Conservation (phyloP, 2,888 invertebrate genomes). For the Crossocerus cetratus region DNA sequence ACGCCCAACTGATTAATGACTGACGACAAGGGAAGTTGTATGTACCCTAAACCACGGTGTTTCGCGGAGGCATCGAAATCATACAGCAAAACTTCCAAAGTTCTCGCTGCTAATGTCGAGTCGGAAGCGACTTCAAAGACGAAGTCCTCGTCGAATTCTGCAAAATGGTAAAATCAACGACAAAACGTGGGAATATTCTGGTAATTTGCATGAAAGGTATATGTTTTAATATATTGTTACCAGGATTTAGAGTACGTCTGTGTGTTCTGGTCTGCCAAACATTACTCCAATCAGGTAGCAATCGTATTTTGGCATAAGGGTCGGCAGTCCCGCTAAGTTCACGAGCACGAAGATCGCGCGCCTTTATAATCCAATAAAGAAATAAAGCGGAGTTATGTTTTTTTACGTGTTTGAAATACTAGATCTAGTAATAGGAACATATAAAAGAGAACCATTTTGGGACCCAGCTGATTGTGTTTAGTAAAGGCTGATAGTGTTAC, state of each 20-base stretch:
- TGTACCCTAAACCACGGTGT: constrained; percentile 82
- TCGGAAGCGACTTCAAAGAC: constrained; percentile 82
- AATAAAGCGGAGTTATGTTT: background rate
- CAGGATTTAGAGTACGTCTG: constrained; percentile 82
- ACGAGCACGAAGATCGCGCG: constrained; percentile 79
- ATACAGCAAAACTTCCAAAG: constrained; percentile 81
- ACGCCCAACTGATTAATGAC: constrained; percentile 79
- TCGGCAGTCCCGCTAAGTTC: constrained; percentile 82
- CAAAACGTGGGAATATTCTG: constrained; percentile 16
- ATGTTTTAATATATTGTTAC: constrained; percentile 66
- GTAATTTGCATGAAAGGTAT: background rate
- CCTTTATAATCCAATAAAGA: constrained; percentile 73
- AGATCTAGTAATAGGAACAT: background rate
- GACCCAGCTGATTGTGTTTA: background rate
- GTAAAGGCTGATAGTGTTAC: constrained; percentile 69
- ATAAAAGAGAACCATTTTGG: background rate
- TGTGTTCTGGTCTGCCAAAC: constrained; percentile 83
- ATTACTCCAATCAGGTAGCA: constrained; percentile 81
- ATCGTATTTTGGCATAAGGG: constrained; percentile 83
- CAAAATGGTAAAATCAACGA: background rate
- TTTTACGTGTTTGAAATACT: background rate
- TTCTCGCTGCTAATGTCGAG: constrained; percentile 77
- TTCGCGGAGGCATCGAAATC: constrained; percentile 83
- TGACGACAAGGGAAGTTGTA: constrained; percentile 79
- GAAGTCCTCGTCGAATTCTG: constrained; percentile 84